These are phyloP conservation scores for Sitta carolinensis DNA, from an alignment of 2,797 vertebrate genomes.

Conservation along the genomic window DNA sequence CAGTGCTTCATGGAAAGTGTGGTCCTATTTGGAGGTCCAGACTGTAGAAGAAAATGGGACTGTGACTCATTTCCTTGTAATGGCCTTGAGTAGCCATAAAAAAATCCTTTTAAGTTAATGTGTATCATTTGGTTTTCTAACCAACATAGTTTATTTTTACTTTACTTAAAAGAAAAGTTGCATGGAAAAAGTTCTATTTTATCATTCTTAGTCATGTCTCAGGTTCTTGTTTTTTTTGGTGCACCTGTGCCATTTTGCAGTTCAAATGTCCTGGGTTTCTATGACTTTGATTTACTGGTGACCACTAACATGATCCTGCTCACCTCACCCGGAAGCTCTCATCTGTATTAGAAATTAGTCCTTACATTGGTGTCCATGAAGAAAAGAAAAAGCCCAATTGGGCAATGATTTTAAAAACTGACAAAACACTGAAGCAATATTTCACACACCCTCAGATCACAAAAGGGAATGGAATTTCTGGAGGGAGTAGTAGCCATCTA, in stretches of 20 bases:
- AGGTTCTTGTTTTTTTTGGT: background rate
- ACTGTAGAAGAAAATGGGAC: background rate
- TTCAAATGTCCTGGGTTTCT: background rate
- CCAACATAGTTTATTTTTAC: background rate
- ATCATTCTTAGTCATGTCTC: background rate
- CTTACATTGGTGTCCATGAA: background rate
- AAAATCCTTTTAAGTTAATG: accelerated
- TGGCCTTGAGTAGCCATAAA: background rate
- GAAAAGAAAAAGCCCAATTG: background rate
- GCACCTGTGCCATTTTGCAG: background rate
- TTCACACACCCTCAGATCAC: background rate
- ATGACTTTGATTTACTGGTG: background rate
- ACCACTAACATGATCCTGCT: background rate
- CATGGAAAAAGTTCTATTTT: background rate
- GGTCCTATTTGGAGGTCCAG: background rate
- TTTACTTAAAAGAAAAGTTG: background rate
- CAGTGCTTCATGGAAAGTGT: background rate
- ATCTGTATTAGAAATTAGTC: background rate
- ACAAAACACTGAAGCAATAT: background rate
- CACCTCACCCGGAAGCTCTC: background rate
- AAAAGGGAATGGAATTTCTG: background rate
- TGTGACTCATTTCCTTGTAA: background rate
- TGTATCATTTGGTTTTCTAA: background rate
- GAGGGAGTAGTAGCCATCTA: constrained; percentile 1
- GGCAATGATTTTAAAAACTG: background rate